Evolutionary conservation across 2,113 vertebrate species (phyloP).

Genomic region (Polyodon spathula): DNA sequence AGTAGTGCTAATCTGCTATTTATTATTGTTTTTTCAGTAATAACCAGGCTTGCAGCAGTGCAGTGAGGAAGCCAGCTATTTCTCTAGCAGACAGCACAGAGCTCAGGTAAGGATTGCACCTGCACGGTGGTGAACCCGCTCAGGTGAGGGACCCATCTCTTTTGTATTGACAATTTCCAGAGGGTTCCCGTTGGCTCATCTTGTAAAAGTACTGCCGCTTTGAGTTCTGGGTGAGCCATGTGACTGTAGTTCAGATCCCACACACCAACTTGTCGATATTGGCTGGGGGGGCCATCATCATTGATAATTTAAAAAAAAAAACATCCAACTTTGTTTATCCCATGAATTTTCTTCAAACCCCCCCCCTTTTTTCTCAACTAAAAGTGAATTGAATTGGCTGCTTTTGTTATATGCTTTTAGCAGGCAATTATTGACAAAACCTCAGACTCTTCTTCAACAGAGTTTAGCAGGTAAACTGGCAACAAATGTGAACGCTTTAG

Average conservation of each 20-base stretch:
- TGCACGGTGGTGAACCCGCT: not conserved
- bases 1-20: not conserved
- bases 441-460: too few relatives aligned
- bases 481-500: too few relatives aligned
- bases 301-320: not conserved
- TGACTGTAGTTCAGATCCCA: too few relatives aligned
- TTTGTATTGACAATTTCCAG: too few relatives aligned
- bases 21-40: slow-evolving; percentile 55
- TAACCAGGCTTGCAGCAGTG: slow-evolving; percentile 85
- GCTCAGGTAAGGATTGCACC: slow-evolving; percentile 69
- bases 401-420: too few relatives aligned
- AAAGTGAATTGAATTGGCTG: too few relatives aligned
- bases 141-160: not conserved
- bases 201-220: too few relatives aligned
- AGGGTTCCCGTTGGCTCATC: too few relatives aligned
- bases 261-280: too few relatives aligned
- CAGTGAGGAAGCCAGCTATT: slow-evolving; percentile 85
- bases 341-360: not conserved
- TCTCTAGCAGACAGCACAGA: slow-evolving; percentile 94
- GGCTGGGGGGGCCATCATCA: not conserved
- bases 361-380: not conserved
- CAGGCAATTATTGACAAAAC: too few relatives aligned
- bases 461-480: too few relatives aligned
- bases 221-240: too few relatives aligned
- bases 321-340: not conserved